phyloP scores from a whole-genome alignment of 2,888 invertebrate genomes.

The Nephrotoma appendiculata region DNA sequence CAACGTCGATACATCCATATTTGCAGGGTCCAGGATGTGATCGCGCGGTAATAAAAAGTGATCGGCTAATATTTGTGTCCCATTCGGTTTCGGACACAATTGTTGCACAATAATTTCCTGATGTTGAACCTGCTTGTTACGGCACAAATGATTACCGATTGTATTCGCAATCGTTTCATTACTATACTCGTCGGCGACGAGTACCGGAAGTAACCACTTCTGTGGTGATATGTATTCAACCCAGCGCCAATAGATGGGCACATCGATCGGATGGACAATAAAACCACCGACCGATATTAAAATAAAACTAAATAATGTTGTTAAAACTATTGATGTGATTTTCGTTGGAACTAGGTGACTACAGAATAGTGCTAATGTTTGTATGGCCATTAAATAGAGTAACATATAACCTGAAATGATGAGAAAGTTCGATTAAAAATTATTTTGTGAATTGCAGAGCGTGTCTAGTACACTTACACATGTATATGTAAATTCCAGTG shows the following conservation, averaged over 20 bases:
- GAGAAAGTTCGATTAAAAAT: not conserved
- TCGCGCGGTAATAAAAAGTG: conserved; percentile 36
- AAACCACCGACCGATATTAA: conserved; percentile 51
- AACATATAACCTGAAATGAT: conserved; percentile 49
- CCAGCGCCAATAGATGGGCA: conserved; percentile 51
- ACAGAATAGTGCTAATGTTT: conserved; percentile 50
- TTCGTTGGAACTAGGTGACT: conserved; percentile 53
- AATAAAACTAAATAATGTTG: conserved; percentile 42
- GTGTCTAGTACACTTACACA: conserved; percentile 36
- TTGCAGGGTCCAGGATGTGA: conserved; percentile 36
- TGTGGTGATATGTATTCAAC: conserved; percentile 54
- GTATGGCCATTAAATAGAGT: conserved; percentile 51
- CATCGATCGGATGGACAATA: conserved; percentile 49
- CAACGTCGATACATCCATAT: conserved; percentile 40
- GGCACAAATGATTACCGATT: conserved; percentile 38
- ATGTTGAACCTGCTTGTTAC: conserved; percentile 66
- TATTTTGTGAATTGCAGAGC: no score
- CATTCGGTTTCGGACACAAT: conserved; percentile 67
- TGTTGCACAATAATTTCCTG: conserved; percentile 78
- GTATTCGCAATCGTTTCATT: conserved; percentile 44
- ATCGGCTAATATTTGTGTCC: conserved; percentile 49
- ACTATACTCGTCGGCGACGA: conserved; percentile 50
- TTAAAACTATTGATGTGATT: conserved; percentile 45
- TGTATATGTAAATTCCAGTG: conserved; percentile 55
- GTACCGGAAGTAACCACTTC: conserved; percentile 53